Evolutionary conservation across 2,888 invertebrate species (phyloP).

Genomic region (Tromatobia lineatoria): DNA sequence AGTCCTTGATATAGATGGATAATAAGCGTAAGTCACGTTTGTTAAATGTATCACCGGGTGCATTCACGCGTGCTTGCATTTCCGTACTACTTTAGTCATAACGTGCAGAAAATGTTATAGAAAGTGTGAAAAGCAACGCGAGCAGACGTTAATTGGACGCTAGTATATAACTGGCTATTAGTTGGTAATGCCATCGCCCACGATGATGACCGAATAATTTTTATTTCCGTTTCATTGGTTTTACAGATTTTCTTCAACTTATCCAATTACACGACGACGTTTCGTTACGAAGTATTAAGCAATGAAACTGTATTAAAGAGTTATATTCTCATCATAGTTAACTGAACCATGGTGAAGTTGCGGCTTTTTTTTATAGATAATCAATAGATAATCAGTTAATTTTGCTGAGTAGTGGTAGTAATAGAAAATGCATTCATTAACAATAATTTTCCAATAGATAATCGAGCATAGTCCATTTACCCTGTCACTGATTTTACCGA

Average conservation of each 20-base stretch:
- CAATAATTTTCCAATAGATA: too few relatives aligned
- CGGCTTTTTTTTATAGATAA: too few relatives aligned
- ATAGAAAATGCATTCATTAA: too few relatives aligned
- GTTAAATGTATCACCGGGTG: conserved; percentile 13
- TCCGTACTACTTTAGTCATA: conserved; percentile 25
- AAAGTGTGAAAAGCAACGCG: conserved; percentile 22
- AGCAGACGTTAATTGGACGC: conserved; percentile 19
- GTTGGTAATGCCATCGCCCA: background rate
- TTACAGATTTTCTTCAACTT: background rate
- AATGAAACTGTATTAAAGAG: too few relatives aligned
- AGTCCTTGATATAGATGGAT: conserved; percentile 31
- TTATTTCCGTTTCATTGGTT: background rate
- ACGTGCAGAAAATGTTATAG: conserved; percentile 19
- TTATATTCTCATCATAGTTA: too few relatives aligned
- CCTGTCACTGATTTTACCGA: too few relatives aligned
- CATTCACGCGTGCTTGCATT: conserved; percentile 35
- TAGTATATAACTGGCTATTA: background rate
- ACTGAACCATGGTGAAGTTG: too few relatives aligned
- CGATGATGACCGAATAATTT: background rate
- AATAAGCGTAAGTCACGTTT: conserved; percentile 36
- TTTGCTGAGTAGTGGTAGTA: too few relatives aligned
- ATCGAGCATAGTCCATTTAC: too few relatives aligned
- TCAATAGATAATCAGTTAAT: too few relatives aligned
- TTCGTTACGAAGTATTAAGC: too few relatives aligned
- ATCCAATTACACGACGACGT: background rate